A percentile compares a stretch with the other conserved stretches of the same genome.
phyloP scores from a whole-genome alignment of 2,113 vertebrate genomes.

The Uropsilus gracilis region DNA sequence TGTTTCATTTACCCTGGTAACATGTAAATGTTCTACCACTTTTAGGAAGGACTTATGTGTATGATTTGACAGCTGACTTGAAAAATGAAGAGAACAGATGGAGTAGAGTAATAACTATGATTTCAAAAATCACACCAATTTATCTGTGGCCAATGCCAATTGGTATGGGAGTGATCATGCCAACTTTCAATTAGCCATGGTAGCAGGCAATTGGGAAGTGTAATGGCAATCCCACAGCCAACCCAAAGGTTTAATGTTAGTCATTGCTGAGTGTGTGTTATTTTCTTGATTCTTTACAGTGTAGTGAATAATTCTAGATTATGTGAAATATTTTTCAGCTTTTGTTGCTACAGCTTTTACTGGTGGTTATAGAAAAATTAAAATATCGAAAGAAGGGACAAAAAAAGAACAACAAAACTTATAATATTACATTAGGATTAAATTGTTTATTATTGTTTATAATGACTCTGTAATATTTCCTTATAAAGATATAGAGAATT shows the following conservation, averaged over 20 bases:
- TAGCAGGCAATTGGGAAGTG: constrained; percentile 13
- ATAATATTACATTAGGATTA: not conserved
- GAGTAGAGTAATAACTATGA: constrained; percentile 62
- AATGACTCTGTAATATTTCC: not conserved
- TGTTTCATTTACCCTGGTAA: constrained; percentile 49
- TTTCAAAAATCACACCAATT: constrained; percentile 73
- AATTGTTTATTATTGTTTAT: not conserved
- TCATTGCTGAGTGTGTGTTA: not conserved
- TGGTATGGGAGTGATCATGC: constrained; percentile 43
- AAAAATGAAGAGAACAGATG: constrained; percentile 73
- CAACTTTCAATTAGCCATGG: constrained; percentile 66
- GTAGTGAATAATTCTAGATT: constrained; percentile 37
- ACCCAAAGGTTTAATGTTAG: constrained; percentile 14
- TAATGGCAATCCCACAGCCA: not conserved
- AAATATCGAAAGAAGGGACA: not conserved
- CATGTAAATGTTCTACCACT: constrained; percentile 21
- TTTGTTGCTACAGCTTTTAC: not conserved
- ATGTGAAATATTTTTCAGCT: not conserved
- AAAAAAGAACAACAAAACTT: not conserved
- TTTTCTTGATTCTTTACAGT: constrained; percentile 9
- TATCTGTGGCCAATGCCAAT: constrained; percentile 56
- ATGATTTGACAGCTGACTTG: constrained; percentile 68
- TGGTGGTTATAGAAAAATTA: not conserved
- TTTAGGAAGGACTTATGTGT: constrained; percentile 32
- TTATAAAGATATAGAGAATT: not conserved